Base-by-base conservation (phyloP, 2,888 invertebrate genomes). In the Adelphocoris suturalis region DNA sequence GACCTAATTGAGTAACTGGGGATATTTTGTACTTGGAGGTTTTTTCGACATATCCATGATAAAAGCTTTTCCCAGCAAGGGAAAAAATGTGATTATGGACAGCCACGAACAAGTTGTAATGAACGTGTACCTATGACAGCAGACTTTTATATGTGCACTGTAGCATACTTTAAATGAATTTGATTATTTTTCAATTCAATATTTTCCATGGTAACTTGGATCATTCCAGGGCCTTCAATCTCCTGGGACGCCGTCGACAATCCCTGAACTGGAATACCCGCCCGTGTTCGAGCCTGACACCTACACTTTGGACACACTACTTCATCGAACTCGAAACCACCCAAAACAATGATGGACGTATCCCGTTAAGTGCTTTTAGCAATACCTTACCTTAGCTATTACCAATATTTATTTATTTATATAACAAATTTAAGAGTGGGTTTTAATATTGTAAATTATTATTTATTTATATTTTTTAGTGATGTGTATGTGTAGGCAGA, bases 281-380 rank as follows among this genome's bases (percentile, higher is more conserved):
- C 97, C 97, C 82, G 96, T 97, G 55, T 97, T 97, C 94, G 97
- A 97, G 93, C 95, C 97, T 0, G 97, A 97, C 94, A 97, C 96
- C 0, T 97, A 97, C 94, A 96, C 96, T 86, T 94, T 97, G 90
- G 91, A 92, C 9, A 91, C 92, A 90, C 91, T 91, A 7, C 87
- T 87, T 16, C 76, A 87, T 52, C 87, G 78, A 75, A 76, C 87
- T 23, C 76, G 57, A 48, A 75, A 47, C 3, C 87, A 87, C 19
- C 76, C 87, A 47, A 87, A 87, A 75, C 86, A 86, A 86, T 86
- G 75, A 84, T 84, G 55, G 52, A 27, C 11, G 14, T 12, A 78
- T 28, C 16, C 2, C 61, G 9, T 2, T 9, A 61, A 61, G 61
- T 61, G 75, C 75, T 46, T 76, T 37, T 76, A 37, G 76, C 28